Evolutionary conservation across 2,888 invertebrate species (phyloP).

Genomic region (Beris chalybata): DNA sequence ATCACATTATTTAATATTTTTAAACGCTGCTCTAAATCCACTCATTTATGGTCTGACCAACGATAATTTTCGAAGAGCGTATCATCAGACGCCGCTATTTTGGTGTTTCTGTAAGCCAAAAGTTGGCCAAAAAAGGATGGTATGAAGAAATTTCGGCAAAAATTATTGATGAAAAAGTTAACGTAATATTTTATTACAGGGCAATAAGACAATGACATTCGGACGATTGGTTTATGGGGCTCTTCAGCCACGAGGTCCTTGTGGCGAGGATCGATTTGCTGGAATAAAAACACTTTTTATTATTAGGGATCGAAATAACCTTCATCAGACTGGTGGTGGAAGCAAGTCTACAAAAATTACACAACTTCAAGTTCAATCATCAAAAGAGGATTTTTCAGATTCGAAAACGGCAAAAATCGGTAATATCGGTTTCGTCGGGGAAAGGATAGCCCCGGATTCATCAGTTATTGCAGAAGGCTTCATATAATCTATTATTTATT

Average conservation of each 20-base stretch:
- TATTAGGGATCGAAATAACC: neutral
- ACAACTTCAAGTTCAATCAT: conserved; percentile 12
- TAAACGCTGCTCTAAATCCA: conserved; percentile 76
- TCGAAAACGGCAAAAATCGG: neutral
- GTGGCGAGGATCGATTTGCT: conserved; percentile 28
- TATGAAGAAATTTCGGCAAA: neutral
- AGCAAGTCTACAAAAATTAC: conserved; percentile 28
- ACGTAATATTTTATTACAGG: neutral
- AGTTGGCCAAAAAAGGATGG: conserved; percentile 11
- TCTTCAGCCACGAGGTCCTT: conserved; percentile 34
- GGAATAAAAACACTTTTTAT: conserved; percentile 23
- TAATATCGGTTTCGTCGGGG: neutral
- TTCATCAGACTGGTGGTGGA: neutral
- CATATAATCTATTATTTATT: conserved; percentile 4
- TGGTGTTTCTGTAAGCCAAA: conserved; percentile 41
- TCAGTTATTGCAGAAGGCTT: conserved; percentile 14
- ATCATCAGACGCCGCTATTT: conserved; percentile 61
- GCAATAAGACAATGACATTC: conserved; percentile 9
- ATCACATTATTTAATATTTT: conserved; percentile 69
- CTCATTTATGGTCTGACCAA: conserved; percentile 77
- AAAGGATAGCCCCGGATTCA: neutral
- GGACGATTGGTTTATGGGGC: conserved; percentile 21
- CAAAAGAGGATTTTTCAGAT: conserved; percentile 13
- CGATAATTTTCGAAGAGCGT: conserved; percentile 68
- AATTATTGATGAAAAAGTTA: neutral